Evolutionary conservation across 2,888 invertebrate genomes (phyloP), one percentile per base, ranked within the genome.

Genomic region (Chloroclysta siterata): DNA sequence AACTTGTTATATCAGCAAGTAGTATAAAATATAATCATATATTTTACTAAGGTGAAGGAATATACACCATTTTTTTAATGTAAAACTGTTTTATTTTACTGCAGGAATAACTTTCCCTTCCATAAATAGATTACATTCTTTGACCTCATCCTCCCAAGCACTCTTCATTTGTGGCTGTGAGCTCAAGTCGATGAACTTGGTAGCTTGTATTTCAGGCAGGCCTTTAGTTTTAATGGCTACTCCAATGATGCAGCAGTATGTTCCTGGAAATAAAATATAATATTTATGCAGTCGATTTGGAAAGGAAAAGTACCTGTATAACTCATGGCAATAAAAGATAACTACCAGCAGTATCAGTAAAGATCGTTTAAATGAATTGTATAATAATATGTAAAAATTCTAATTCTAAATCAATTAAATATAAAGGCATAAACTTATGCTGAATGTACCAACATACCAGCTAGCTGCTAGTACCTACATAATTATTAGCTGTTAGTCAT

Each of bases 221-320:
- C 88, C 89, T 79, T 86, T 88, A 5, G 88, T 86, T 72, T 84
- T 90, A 1, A 87, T 69, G 29, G 85, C 85, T 60, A 82, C 83
- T 22, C 93, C 93, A 73, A 93, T 82, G 56, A 93, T 85, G 64
- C 91, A 93, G 76, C 92, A 93, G 66, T 90, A 89, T 57, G 83
- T 85, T 47, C 91, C 93, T 93, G 75, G 36, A 72, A 77, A 70
- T 15, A 46, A 39, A 51, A 39, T 11, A 36, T 11, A 8, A 39
- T 10, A 46, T 17, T 0, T 7, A 44, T 44, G 8, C 22, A 14
- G 33, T 33, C 0, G 5, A 8, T 33, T 0, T 33, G 33, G 33
- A 33, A 22, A 22, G 22, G 22, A 22, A 1, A 22, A 22, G 22
- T 22, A 22, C n/a, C n/a, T n/a, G n/a, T n/a, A n/a, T n/a, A n/a